Evolutionary conservation across 2,113 vertebrate genomes (phyloP), one percentile per base, ranked within the genome.

Genomic region (Butorides virescens): DNA sequence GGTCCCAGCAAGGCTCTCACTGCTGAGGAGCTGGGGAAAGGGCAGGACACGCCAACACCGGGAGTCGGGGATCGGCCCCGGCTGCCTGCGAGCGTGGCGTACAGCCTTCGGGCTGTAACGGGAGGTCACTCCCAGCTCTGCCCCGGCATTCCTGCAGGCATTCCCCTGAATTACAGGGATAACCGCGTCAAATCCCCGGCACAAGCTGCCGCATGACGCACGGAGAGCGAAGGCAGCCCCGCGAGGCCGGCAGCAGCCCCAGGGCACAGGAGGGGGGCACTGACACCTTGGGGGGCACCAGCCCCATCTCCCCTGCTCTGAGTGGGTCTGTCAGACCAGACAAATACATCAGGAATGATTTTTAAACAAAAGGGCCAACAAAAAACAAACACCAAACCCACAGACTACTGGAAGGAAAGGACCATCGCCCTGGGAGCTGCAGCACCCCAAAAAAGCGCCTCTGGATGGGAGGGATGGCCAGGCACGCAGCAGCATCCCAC

Each of bases 11-110:
- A 49, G 7, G n/a, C 2, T 5, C 86, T 50, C 14, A 10, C 37
- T 37, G 13, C 0, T 2, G 61, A 62, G 37, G 36, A 70, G 66
- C 50, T 3, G 4, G 55, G 34, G 32, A n/a, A 61, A 1, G 2
- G 30, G 21, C 61, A 92, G 83, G 58, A 81, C 49, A 22, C 0
- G 0, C 37, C 76, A 39, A 8, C 0, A 0, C 70, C 0, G 0
- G 12, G 76, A 2, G 0, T 0, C 2, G 0, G n/a, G 70, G 27
- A 27, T 29, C 39, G 3, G 7, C 15, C 49, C 18, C 0, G 0
- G 63, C 44, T 85, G 70, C 70, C 78, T 6, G 0, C 0, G 2
- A 80, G 66, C 15, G 6, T 0, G 1, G 49, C 0, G 3, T 2
- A 25, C 34, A 42, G 44, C 81, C 53, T 39, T n/a, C 0, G 3